Evolutionary conservation across 30 jellyfish, hydroid and myxozoan species (phyloP).

Genomic region (Cassiopea andromeda): DNA sequence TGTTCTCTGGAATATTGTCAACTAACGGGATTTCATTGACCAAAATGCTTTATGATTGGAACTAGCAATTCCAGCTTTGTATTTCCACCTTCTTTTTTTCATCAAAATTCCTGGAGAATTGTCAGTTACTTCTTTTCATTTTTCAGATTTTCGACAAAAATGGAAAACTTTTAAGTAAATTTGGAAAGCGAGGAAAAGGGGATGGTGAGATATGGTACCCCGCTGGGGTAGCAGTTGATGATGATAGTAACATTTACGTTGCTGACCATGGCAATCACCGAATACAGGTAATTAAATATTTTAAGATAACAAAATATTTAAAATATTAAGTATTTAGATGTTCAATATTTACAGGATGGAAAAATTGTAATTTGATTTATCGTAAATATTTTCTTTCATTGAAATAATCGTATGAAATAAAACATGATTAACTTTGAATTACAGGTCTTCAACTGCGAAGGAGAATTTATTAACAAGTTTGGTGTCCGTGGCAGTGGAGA

Average conservation of each 20-base stretch:
- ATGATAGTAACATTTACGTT: slow-evolving; percentile 77
- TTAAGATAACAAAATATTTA: too few species aligned
- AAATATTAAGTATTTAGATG: too few species aligned
- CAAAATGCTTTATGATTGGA: too few species aligned
- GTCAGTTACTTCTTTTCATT: neutral
- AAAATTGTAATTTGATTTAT: too few species aligned
- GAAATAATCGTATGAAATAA: too few species aligned
- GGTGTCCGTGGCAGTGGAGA: slow-evolving; percentile 94
- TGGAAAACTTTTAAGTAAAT: slow-evolving; percentile 83
- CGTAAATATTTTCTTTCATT: too few species aligned
- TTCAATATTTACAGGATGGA: too few species aligned
- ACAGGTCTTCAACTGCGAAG: slow-evolving; percentile 83
- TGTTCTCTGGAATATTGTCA: too few species aligned
- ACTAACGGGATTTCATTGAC: too few species aligned
- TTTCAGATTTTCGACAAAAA: slow-evolving; percentile 84
- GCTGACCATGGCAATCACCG: slow-evolving; percentile 99
- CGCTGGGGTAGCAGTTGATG: slow-evolving; percentile 93
- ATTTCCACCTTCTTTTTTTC: neutral
- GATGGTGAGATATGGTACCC: slow-evolving; percentile 99
- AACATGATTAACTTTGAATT: neutral
- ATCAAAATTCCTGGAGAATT: neutral
- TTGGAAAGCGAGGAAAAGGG: slow-evolving; percentile 94
- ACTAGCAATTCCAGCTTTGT: neutral
- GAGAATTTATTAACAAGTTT: slow-evolving; percentile 74
- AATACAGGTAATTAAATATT: slow-evolving; percentile 71